Base-by-base conservation (phyloP, 2,888 invertebrate species). In the Nipponacmea schrenckii region DNA sequence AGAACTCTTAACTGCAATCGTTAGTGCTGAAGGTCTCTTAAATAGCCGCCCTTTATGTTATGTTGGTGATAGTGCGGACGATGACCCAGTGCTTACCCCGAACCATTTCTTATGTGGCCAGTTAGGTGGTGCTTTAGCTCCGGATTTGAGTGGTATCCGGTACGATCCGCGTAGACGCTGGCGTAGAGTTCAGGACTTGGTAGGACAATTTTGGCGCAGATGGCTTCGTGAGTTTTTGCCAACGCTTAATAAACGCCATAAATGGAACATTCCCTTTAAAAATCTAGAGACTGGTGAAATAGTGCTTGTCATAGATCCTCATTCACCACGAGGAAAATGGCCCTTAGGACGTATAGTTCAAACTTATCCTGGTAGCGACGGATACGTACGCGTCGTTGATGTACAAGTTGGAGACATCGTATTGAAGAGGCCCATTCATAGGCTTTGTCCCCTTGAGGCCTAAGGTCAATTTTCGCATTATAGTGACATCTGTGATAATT, bases 1-100 rank as follows among this genome's bases (percentile, higher is more conserved):
- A 64, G 77, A 77, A 62, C 63, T 78, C 2, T 50, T 70, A 12
- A 78, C 77, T 5, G 77, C 76, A 8, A 27, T 50, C 3, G 31
- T 50, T 2, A 12, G 20, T 56, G 5, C 20, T 4, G 56, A 56
- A 56, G 56, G 56, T 20, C 56, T 56, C 24, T 20, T 56, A 24
- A 56, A 56, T 56, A 56, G 56, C 12, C 56, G 56, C n/a, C 56
- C 56, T 10, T 14, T 56, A 24, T 56, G 56, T 24, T 56, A 56
- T 20, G n/a, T 56, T 20, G 56, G 56, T 20, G 56, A n/a, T 56
- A 56, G 56, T 56, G n/a, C 20, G n/a, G 20, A 56, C 4, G 56
- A 56, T 56, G 56, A 56, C 1, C 56, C 56, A 10, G 56, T 56
- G 10, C 56, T 56, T 20, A 56, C 56, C 20, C 56, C 56, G 24